Evolutionary conservation across 2,113 vertebrate species (phyloP).

Genomic region (Clarias batrachus): DNA sequence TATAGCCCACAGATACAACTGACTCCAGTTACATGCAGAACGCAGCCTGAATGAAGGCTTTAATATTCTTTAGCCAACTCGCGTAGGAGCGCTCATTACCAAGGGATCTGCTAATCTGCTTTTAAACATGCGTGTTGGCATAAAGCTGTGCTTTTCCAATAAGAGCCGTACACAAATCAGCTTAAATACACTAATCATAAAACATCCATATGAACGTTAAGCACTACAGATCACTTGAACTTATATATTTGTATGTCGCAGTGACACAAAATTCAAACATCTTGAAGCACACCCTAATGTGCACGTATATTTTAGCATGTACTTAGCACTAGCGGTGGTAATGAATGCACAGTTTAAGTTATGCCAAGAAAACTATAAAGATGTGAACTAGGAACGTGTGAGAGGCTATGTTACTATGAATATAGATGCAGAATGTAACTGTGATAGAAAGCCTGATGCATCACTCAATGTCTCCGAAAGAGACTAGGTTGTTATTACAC

Average conservation of each 20-base stretch:
- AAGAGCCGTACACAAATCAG: slow-evolving; percentile 30
- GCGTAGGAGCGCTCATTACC: neutral
- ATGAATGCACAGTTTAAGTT: neutral
- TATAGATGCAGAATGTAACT: neutral
- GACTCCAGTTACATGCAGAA: neutral
- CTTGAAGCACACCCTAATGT: neutral
- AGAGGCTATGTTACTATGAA: neutral
- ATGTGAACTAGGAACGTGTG: neutral
- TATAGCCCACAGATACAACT: slow-evolving; percentile 5
- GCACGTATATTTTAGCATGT: neutral
- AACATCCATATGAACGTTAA: neutral
- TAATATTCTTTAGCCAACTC: slow-evolving; percentile 28
- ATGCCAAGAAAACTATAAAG: neutral
- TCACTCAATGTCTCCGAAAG: slow-evolving; percentile 14
- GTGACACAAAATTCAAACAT: neutral
- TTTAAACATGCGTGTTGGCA: slow-evolving; percentile 15
- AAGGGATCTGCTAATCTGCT: slow-evolving; percentile 32
- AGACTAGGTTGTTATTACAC: slow-evolving; percentile 15
- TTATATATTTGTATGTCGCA: neutral
- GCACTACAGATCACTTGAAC: neutral
- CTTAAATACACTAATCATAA: neutral
- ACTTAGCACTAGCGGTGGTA: neutral
- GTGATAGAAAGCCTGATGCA: slow-evolving; percentile 4
- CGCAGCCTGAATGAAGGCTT: slow-evolving; percentile 25
- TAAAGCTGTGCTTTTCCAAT: slow-evolving; percentile 15